Percentiles rank a stretch among this genome's conserved stretches.
These are phyloP conservation scores for Luehdorfia chinensis DNA, from an alignment of 1,140 invertebrate species.

Conservation along the genomic window DNA sequence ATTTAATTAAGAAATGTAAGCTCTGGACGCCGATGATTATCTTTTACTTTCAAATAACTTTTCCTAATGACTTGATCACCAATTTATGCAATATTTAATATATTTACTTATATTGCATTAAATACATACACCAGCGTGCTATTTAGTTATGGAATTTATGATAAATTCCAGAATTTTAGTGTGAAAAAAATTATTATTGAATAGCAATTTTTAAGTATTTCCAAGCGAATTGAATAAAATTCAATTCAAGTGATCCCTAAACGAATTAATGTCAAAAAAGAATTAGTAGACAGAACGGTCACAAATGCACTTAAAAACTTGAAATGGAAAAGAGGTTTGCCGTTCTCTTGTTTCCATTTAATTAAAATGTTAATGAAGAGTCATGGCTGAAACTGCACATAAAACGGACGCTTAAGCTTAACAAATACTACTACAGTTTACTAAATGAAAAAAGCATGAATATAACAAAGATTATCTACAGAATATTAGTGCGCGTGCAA, in stretches of 20 bases:
- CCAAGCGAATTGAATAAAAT: background rate
- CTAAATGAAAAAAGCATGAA: slow-evolving; percentile 52
- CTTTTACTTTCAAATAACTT: too few relatives aligned
- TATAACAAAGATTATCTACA: too few relatives aligned
- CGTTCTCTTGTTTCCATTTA: slow-evolving; percentile 63
- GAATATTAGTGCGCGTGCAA: too few relatives aligned
- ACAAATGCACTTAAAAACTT: slow-evolving; percentile 40
- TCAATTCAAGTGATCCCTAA: slow-evolving; percentile 2
- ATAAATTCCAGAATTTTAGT: too few relatives aligned
- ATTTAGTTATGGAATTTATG: too few relatives aligned
- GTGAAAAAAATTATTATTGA: too few relatives aligned
- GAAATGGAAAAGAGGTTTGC: slow-evolving; percentile 43
- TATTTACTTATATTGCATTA: too few relatives aligned
- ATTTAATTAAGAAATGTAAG: too few relatives aligned
- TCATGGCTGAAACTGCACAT: slow-evolving; percentile 34
- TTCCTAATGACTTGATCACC: too few relatives aligned
- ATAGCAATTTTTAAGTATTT: background rate
- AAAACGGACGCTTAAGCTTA: slow-evolving; percentile 14
- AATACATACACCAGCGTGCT: too few relatives aligned
- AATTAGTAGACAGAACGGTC: slow-evolving; percentile 7
- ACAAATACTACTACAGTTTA: slow-evolving; percentile 27
- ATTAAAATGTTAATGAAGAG: slow-evolving; percentile 60
- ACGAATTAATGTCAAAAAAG: slow-evolving; percentile 4
- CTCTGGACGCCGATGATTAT: too few relatives aligned
- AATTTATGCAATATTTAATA: too few relatives aligned